Conservation (phyloP, 2,113 vertebrate genomes). For the Candoia aspera region DNA sequence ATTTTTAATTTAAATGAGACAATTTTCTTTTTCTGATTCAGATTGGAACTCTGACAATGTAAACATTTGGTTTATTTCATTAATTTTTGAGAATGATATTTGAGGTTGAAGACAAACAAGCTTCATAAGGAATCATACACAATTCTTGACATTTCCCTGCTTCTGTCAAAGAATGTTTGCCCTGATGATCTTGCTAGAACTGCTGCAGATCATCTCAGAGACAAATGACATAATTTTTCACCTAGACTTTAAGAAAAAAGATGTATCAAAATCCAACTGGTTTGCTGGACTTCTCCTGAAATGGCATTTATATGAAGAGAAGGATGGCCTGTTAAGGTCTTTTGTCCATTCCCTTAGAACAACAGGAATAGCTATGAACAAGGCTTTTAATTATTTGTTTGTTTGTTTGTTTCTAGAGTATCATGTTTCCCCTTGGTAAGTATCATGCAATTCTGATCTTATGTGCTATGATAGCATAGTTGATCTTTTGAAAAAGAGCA, state of each 20-base stretch:
- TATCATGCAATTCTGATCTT: neutral
- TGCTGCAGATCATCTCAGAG: neutral
- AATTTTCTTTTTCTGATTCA: neutral
- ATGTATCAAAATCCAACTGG: neutral
- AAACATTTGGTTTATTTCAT: neutral
- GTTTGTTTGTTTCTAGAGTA: no score
- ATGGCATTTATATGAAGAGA: neutral
- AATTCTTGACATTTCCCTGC: constrained; percentile 21
- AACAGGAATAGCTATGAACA: neutral
- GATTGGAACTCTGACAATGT: constrained; percentile 4
- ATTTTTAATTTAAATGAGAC: neutral
- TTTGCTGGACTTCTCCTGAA: neutral
- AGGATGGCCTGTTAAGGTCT: neutral
- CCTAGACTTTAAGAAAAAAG: neutral
- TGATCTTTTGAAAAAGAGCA: no score
- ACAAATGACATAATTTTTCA: neutral
- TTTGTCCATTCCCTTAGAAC: neutral
- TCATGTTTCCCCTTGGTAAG: neutral
- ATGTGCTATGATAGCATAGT: no score
- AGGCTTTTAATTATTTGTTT: no score
- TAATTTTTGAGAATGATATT: constrained; percentile 20
- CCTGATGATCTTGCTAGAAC: neutral
- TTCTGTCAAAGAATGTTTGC: constrained; percentile 10
- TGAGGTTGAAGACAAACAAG: constrained; percentile 14
- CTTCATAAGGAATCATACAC: neutral